Base-by-base conservation (phyloP, 2,888 invertebrate genomes). In the Hypena proboscidalis region DNA sequence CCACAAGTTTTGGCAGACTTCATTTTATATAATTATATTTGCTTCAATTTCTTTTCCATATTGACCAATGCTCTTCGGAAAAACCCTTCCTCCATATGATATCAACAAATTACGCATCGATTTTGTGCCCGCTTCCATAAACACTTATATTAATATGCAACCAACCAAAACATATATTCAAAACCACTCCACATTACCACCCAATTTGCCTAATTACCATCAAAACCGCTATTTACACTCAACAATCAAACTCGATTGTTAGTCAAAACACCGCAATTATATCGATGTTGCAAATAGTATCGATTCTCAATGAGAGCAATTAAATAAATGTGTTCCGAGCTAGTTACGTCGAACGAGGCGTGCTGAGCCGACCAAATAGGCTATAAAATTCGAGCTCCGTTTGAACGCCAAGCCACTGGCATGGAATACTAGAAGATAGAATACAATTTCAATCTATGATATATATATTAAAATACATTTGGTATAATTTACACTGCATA, bases 291-390 rank as follows among this genome's bases (percentile, higher is more conserved):
- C 59, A 51, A 71, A 71, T 54, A 58, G 49, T 65, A 72, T 70
- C 56, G 68, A 56, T 53, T 58, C 58, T 52, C 67, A 70, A 72
- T 67, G 69, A 63, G 56, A 66, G 56, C 69, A 78, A 79, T 78
- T 75, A 77, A 73, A 79, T 77, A 72, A 79, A 79, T 70, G 74
- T 69, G 70, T 66, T 70, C 41, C 53, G 38, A 65, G 62, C 66
- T 68, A 67, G 68, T 65, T 64, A 70, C 68, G 48, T 40, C 48
- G 60, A 55, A 48, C 57, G 65, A 52, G 29, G 65, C 75, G 72
- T 68, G 77, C 75, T 70, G 72, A 68, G 70, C 69, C 70, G 49
- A 62, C 71, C 63, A 66, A 75, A 79, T 77, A 64, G 78, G 67
- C 78, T 70, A 77, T 80, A 77, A 78, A 78, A 72, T 64, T 64